Conservation (phyloP, 2,888 invertebrate genomes). For the Mantis religiosa region DNA sequence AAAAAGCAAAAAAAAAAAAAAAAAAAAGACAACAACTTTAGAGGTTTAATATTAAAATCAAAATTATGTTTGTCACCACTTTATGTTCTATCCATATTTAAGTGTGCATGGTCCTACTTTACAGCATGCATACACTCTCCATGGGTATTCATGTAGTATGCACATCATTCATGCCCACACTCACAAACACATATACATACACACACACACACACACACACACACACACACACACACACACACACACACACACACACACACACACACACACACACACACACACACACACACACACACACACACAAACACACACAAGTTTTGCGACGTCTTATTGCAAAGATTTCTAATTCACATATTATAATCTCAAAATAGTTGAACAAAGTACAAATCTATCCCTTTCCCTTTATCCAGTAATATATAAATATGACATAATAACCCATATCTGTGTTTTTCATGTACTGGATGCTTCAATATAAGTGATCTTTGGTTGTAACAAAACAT, state of each 20-base stretch:
- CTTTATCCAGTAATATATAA: background rate
- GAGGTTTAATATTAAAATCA: background rate
- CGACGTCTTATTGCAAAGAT: background rate
- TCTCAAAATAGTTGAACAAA: background rate
- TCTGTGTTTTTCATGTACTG: background rate
- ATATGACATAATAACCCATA: background rate
- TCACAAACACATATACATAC: no score
- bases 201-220: no score
- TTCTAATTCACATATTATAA: background rate
- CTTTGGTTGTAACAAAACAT: background rate
- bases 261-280: background rate
- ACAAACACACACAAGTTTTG: background rate
- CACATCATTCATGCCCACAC: background rate
- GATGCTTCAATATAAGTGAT: background rate
- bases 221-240: background rate
- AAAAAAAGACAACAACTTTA: background rate
- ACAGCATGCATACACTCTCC: background rate
- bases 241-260: no score
- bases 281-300: no score
- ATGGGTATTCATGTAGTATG: background rate
- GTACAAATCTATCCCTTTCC: background rate
- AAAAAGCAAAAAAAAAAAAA: no score
- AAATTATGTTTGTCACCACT: background rate
- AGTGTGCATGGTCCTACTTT: background rate
- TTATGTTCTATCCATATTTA: background rate